Conservation (phyloP, 2,113 vertebrate species). For the Haliaeetus leucogaster region DNA sequence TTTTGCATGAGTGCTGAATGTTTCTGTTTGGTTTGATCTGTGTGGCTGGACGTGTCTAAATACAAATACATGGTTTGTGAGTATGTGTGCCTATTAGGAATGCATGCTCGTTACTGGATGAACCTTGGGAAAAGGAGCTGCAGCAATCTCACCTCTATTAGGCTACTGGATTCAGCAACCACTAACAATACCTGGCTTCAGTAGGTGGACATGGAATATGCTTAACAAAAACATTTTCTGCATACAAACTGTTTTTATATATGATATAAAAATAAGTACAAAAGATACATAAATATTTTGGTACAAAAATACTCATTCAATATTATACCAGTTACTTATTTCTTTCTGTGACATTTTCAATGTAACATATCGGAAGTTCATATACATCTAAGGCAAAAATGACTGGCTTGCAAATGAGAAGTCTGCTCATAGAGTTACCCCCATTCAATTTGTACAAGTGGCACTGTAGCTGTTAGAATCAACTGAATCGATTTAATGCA, state of each 20-base stretch:
- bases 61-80: background rate
- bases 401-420: background rate
- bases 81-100: background rate
- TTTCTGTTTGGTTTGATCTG: background rate
- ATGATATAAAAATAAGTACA: background rate
- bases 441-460: background rate
- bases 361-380: background rate
- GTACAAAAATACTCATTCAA: background rate
- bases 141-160: background rate
- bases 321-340: background rate
- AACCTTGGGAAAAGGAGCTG: background rate
- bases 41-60: background rate
- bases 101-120: rapidly evolving
- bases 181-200: background rate
- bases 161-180: background rate
- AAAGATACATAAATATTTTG: background rate
- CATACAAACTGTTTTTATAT: background rate
- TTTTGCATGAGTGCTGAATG: background rate
- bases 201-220: background rate
- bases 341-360: background rate
- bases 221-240: background rate
- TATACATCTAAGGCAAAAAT: background rate
- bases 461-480: background rate
- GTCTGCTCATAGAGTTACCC: background rate
- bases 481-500: background rate